Conservation (phyloP, 2,113 vertebrate species). For the Petromus typicus region DNA sequence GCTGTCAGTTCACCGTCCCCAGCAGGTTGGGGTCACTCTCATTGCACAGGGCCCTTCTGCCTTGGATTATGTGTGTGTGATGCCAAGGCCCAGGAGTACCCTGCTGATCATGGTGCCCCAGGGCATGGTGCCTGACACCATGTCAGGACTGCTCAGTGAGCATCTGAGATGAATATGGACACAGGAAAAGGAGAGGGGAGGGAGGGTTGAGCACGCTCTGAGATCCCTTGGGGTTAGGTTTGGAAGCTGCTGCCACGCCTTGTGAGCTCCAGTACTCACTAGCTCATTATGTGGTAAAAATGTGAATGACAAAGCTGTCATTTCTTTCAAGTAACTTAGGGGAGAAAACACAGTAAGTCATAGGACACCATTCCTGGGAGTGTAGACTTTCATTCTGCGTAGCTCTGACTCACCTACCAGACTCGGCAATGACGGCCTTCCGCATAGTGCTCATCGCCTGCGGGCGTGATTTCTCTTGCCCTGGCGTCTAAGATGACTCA, state of each 20-base stretch:
- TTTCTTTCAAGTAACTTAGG: background rate
- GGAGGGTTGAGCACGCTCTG: background rate
- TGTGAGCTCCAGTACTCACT: background rate
- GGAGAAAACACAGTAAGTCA: slow-evolving; percentile 36
- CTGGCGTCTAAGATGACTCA: slow-evolving; percentile 46
- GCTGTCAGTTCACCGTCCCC: background rate
- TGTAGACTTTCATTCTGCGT: background rate
- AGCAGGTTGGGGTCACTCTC: background rate
- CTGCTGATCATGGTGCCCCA: background rate
- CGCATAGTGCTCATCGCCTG: slow-evolving; percentile 57
- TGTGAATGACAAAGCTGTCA: background rate
- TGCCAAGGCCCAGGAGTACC: background rate
- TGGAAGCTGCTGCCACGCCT: background rate
- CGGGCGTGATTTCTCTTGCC: background rate
- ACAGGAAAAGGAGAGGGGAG: background rate
- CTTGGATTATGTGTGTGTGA: background rate
- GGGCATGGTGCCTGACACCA: background rate
- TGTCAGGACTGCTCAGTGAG: background rate
- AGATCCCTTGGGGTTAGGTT: background rate
- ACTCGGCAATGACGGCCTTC: slow-evolving; percentile 22
- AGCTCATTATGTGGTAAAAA: background rate
- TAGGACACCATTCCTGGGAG: slow-evolving; percentile 32
- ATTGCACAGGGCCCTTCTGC: background rate
- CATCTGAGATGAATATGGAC: background rate
- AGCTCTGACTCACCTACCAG: slow-evolving; percentile 75